Evolutionary conservation across 2,113 vertebrate species (phyloP).

Genomic region (Sphyrna mokarran): DNA sequence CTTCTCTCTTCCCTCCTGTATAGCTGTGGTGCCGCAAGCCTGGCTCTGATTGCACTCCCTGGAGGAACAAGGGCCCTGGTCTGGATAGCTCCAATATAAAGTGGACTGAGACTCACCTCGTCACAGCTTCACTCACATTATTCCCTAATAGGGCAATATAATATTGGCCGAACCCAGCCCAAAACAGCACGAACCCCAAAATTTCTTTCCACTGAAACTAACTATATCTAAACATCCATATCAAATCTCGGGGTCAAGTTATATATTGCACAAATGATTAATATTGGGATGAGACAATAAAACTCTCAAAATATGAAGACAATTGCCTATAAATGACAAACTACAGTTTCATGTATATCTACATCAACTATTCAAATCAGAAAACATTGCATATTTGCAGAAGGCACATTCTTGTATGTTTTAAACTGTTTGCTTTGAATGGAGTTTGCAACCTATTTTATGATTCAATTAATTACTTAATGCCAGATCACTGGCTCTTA

Average conservation of each 20-base stretch:
- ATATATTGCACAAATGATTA: background rate
- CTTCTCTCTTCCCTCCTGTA: no score
- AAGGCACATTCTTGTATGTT: background rate
- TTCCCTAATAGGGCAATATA: background rate
- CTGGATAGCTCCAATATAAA: background rate
- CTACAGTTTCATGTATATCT: background rate
- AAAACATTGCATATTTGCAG: background rate
- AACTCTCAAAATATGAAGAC: background rate
- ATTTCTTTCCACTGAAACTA: background rate
- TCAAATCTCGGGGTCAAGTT: background rate
- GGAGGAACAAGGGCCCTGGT: no score
- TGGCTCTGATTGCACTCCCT: no score
- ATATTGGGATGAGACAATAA: background rate
- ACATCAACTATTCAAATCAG: background rate
- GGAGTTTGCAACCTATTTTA: background rate
- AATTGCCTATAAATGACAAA: background rate
- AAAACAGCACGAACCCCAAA: background rate
- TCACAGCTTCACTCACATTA: background rate
- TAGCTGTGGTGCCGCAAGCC: no score
- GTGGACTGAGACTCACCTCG: background rate
- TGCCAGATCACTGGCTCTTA: background rate
- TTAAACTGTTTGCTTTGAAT: conserved; percentile 3
- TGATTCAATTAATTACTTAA: background rate
- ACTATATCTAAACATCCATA: background rate
- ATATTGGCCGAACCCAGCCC: background rate